phyloP scores from a whole-genome alignment of 2,888 invertebrate species.

The Oligia strigilis region DNA sequence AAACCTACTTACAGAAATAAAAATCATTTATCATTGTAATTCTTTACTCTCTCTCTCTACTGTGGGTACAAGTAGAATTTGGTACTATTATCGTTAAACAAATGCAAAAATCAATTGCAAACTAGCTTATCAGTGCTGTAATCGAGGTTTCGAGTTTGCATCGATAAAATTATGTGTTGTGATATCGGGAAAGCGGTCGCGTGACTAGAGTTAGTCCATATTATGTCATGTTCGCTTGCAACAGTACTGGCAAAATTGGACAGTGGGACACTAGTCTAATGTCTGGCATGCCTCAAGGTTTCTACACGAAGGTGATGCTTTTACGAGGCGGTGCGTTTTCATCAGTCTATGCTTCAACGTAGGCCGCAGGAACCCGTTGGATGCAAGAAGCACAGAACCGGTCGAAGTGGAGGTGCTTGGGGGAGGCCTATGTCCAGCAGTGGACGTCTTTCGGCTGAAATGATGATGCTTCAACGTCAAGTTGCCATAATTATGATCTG shows the following conservation, averaged over 20 bases:
- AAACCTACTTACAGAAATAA: too few relatives aligned
- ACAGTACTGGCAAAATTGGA: slow-evolving; percentile 19
- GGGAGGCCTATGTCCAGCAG: too few relatives aligned
- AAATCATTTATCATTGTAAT: too few relatives aligned
- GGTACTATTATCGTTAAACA: neutral
- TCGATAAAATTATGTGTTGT: slow-evolving; percentile 36
- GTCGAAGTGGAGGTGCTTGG: too few relatives aligned
- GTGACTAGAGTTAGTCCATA: slow-evolving; percentile 34
- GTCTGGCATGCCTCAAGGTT: neutral
- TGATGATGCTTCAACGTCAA: neutral
- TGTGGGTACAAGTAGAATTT: neutral
- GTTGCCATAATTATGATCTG: too few relatives aligned
- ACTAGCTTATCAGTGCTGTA: slow-evolving; percentile 28
- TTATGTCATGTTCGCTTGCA: slow-evolving; percentile 6
- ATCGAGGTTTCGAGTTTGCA: slow-evolving; percentile 43
- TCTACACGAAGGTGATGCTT: neutral
- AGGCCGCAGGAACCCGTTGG: too few relatives aligned
- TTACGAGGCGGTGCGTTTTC: neutral
- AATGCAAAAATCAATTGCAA: slow-evolving; percentile 56
- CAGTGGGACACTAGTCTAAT: neutral
- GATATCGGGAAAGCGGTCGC: slow-evolving; percentile 41
- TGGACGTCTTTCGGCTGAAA: too few relatives aligned
- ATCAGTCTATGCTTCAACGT: neutral
- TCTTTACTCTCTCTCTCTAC: neutral
- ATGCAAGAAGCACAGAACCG: too few relatives aligned